Evolutionary conservation across 2,888 invertebrate species (phyloP).

Genomic region (Congeria kusceri): DNA sequence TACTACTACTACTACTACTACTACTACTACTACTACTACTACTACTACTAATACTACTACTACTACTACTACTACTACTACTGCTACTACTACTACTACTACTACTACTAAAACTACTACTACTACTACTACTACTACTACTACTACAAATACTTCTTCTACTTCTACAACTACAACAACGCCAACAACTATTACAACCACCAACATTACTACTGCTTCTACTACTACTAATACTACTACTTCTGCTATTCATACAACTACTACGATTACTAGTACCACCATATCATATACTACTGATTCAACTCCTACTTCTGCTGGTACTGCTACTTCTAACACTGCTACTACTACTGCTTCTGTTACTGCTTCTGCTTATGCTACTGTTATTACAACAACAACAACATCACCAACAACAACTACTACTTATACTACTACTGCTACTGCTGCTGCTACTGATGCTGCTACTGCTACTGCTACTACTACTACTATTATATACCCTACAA

Average conservation of each 20-base stretch:
- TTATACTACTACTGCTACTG: too few relatives aligned
- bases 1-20: neutral
- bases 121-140: slow-evolving; percentile 10
- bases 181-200: neutral
- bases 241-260: neutral
- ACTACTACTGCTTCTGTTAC: too few relatives aligned
- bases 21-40: neutral
- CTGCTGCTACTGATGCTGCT: too few relatives aligned
- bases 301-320: too few relatives aligned
- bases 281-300: too few relatives aligned
- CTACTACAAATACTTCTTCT: slow-evolving; percentile 1
- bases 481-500: too few relatives aligned
- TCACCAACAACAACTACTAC: too few relatives aligned
- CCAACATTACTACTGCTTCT: neutral
- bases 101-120: slow-evolving; percentile 3
- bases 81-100: neutral
- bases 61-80: neutral
- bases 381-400: too few relatives aligned
- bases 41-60: neutral
- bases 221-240: slow-evolving; percentile 1
- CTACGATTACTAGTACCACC: too few relatives aligned
- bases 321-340: too few relatives aligned
- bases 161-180: slow-evolving; percentile 1
- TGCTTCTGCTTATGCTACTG: too few relatives aligned
- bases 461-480: too few relatives aligned